Evolutionary conservation across 2,113 vertebrate genomes (phyloP).

Genomic region (Megaceryle maxima): DNA sequence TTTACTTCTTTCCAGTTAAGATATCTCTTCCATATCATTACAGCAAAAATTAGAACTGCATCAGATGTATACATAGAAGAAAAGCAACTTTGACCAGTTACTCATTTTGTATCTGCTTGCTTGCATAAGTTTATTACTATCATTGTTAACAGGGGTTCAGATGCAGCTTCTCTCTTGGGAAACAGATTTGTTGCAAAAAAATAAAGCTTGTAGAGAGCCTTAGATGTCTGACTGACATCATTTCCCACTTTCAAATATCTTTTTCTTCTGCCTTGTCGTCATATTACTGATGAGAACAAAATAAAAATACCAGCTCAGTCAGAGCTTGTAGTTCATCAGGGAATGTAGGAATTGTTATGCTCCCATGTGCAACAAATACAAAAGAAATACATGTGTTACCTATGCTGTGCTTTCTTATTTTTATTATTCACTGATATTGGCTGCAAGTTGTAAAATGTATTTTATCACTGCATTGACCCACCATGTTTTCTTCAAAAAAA

Average conservation of each 20-base stretch:
- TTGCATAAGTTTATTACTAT: neutral
- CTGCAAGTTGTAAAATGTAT: slow-evolving; percentile 9
- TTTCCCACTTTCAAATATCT: neutral
- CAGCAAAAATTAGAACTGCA: neutral
- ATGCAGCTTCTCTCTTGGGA: neutral
- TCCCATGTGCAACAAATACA: neutral
- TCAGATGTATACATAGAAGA: neutral
- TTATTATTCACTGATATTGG: neutral
- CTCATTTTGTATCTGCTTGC: neutral
- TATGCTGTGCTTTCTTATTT: neutral
- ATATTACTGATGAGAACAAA: neutral
- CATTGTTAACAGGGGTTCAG: neutral
- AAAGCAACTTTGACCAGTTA: neutral
- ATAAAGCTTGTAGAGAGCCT: neutral
- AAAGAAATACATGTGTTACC: neutral
- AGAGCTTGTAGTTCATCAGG: neutral
- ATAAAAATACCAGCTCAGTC: neutral
- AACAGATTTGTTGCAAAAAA: neutral
- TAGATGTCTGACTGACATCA: neutral
- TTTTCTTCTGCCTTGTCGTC: neutral
- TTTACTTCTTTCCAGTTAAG: neutral
- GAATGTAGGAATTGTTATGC: neutral
- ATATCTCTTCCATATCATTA: neutral
- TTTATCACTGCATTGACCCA: neutral
- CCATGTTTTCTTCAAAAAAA: neutral